A percentile compares a stretch with the other conserved stretches of the same genome.
Evolutionary conservation across 2,113 vertebrate species (phyloP).

Genomic region (Porphyrio hochstetteri): DNA sequence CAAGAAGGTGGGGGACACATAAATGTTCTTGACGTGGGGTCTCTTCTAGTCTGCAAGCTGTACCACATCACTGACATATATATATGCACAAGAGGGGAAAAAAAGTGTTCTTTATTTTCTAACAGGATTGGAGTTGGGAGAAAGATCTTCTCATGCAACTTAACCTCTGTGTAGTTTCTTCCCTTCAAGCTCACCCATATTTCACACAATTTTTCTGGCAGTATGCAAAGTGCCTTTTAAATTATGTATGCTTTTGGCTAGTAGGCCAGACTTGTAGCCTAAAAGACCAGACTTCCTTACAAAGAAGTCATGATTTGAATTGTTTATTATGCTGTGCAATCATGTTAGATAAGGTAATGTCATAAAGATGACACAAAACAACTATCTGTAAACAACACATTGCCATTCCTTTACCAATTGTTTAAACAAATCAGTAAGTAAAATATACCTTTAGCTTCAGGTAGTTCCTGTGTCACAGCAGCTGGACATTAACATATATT

Average conservation of each 20-base stretch:
- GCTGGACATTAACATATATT: neutral
- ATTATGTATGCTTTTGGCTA: conserved; percentile 55
- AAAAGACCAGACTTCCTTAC: conserved; percentile 3
- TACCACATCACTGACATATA: neutral
- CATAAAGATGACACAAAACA: neutral
- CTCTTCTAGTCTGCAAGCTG: neutral
- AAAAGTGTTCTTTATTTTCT: neutral
- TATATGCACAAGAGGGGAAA: neutral
- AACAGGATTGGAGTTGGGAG: neutral
- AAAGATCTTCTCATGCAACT: conserved; percentile 1
- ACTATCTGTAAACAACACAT: neutral
- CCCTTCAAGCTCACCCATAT: neutral
- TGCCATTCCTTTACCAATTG: neutral
- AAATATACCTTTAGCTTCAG: neutral
- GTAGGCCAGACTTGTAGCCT: conserved; percentile 14
- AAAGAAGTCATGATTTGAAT: conserved; percentile 22
- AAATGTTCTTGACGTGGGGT: neutral
- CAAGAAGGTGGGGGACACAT: neutral
- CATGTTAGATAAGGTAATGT: neutral
- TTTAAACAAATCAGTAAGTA: conserved; percentile 7
- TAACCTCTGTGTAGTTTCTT: neutral
- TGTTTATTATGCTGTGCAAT: conserved; percentile 34
- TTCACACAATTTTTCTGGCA: conserved; percentile 33
- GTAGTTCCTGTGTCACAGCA: neutral
- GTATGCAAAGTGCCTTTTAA: conserved; percentile 33